phyloP scores from a whole-genome alignment of 2,113 vertebrate species.

The Oreochromis niloticus region DNA sequence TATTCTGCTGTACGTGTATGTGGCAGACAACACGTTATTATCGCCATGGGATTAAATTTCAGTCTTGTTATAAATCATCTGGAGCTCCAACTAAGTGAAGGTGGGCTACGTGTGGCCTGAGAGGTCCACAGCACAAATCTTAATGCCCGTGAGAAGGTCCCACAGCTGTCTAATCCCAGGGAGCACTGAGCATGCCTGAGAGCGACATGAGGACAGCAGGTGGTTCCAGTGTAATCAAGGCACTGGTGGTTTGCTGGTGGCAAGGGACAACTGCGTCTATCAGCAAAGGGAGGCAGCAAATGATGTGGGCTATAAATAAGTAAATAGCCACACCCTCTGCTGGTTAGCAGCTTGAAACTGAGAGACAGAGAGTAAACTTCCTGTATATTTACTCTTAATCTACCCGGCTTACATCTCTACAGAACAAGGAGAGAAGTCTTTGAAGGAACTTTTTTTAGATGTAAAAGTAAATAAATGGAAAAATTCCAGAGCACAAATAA shows the following conservation, averaged over 20 bases:
- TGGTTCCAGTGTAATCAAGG: constrained; percentile 43
- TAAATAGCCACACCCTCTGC: constrained; percentile 25
- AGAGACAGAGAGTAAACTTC: background rate
- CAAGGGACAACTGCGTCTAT: constrained; percentile 68
- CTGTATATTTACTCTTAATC: background rate
- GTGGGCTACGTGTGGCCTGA: background rate
- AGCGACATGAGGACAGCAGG: constrained; percentile 58
- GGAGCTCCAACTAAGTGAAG: background rate
- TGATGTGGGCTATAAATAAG: constrained; percentile 47
- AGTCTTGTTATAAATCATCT: background rate
- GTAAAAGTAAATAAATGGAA: background rate
- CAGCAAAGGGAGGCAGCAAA: constrained; percentile 37
- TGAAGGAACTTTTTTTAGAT: background rate
- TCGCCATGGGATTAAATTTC: background rate
- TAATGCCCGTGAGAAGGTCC: background rate
- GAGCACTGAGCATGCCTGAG: constrained; percentile 15
- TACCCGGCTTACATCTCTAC: background rate
- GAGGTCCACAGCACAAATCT: background rate
- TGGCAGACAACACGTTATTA: background rate
- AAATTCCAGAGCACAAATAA: background rate
- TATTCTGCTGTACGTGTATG: background rate
- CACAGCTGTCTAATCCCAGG: background rate
- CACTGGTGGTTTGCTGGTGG: constrained; percentile 12
- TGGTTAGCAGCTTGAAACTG: background rate
- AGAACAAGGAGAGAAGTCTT: background rate